A percentile compares a stretch with the other conserved stretches of the same genome.
Evolutionary conservation across 2,888 invertebrate species (phyloP).

Genomic region (Eumerus sabulonum): DNA sequence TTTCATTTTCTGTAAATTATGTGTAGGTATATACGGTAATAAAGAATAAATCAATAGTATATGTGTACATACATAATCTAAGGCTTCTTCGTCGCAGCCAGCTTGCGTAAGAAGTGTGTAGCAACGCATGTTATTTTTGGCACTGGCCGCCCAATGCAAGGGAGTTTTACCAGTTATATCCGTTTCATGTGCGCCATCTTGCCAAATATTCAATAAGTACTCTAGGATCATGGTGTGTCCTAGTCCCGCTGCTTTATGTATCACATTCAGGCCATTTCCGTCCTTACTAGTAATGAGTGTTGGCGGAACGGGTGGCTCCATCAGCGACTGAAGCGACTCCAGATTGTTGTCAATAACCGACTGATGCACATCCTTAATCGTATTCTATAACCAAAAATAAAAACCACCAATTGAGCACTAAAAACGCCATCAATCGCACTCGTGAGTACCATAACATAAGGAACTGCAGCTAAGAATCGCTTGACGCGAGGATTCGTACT

Average conservation of each 20-base stretch:
- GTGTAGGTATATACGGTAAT: too few relatives aligned
- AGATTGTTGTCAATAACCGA: constrained; percentile 88
- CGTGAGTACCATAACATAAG: constrained; percentile 89
- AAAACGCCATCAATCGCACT: too few relatives aligned
- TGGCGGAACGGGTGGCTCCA: constrained; percentile 85
- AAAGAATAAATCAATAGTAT: background rate
- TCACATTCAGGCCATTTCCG: constrained; percentile 88
- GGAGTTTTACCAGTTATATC: constrained; percentile 93
- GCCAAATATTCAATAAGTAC: constrained; percentile 85
- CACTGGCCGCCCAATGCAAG: constrained; percentile 91
- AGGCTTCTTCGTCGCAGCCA: constrained; percentile 90
- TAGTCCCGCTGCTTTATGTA: constrained; percentile 93
- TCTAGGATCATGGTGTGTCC: constrained; percentile 87
- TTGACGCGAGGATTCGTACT: constrained; percentile 90
- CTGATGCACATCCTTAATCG: constrained; percentile 89
- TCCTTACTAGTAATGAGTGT: constrained; percentile 89
- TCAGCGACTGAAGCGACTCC: constrained; percentile 84
- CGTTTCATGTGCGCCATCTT: constrained; percentile 83
- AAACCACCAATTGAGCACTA: too few relatives aligned
- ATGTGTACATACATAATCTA: constrained; percentile 95
- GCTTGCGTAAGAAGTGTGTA: constrained; percentile 88
- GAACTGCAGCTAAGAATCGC: constrained; percentile 94
- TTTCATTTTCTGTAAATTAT: constrained; percentile 85
- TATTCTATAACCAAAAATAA: constrained; percentile 82
- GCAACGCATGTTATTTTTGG: constrained; percentile 88